Percentiles rank a stretch among this genome's conserved stretches.
Conservation (phyloP, 2,797 vertebrate species). For the Siniperca obscura region DNA sequence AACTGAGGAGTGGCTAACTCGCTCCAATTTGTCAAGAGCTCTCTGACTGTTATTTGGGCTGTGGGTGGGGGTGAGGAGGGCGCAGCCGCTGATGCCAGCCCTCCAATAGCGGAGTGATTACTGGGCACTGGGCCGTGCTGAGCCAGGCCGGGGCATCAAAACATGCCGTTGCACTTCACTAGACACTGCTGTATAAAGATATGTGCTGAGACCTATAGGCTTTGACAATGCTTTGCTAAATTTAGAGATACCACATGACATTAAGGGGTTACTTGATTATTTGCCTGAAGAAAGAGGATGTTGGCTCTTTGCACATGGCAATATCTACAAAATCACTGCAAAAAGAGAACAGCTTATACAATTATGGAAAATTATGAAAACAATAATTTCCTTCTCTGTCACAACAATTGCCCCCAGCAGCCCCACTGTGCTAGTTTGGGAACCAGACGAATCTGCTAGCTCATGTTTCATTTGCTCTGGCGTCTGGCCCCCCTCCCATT, state of each 20-base stretch:
- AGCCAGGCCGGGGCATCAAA: slow-evolving; percentile 69
- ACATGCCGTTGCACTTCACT: slow-evolving; percentile 72
- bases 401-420: neutral
- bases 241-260: slow-evolving; percentile 18
- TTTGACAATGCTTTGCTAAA: slow-evolving; percentile 40
- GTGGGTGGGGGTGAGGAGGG: slow-evolving; percentile 70
- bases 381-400: slow-evolving; percentile 3
- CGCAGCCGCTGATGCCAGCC: slow-evolving; percentile 69
- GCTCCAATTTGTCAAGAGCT: slow-evolving; percentile 82
- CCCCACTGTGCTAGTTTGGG: neutral
- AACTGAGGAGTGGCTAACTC: slow-evolving; percentile 81
- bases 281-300: slow-evolving; percentile 13
- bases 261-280: slow-evolving; percentile 40
- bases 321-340: no score
- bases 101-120: slow-evolving; percentile 77
- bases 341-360: neutral
- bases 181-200: slow-evolving; percentile 62
- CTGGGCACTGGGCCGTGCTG: slow-evolving; percentile 76
- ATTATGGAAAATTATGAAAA: neutral
- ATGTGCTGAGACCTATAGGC: slow-evolving; percentile 50
- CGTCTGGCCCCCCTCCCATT: no score
- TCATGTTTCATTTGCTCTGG: no score
- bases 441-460: no score
- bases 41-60: slow-evolving; percentile 72
- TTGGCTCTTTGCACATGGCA: neutral